Base-by-base conservation (phyloP, 2,888 invertebrate species). In the Xylophagus ater region DNA sequence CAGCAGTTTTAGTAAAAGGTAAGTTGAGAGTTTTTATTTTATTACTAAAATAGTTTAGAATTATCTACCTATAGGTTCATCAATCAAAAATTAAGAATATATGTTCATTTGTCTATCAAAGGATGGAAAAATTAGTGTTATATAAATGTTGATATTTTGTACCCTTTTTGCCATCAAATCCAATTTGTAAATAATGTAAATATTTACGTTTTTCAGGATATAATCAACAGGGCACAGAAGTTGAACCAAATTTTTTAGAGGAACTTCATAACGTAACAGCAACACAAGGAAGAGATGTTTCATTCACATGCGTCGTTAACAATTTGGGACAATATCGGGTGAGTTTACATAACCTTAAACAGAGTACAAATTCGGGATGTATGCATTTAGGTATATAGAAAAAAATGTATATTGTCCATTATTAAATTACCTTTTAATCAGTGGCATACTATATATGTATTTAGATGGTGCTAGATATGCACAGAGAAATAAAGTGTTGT, bases 241-340 rank as follows among this genome's bases (percentile, higher is more conserved):
- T 59, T 65, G 74, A 75, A 53, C 89, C 90, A 4, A 81, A 83
- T 62, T 90, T 90, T 66, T 72, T 88, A 53, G 81, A 81, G 50
- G 81, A 82, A 40, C 66, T 90, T 58, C 82, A 85, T 58, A 90
- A 90, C 65, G 78, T 84, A 59, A 89, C 88, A 28, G 84, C 87
- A 43, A 79, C 83, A 38, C 85, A 85, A 65, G 89, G 90, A 40
- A 72, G 89, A 37, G 88, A 90, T 62, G 80, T 88, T 41, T 80
- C 78, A 59, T 88, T 90, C 66, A 88, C 88, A 35, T 90, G 90
- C 60, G 81, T 87, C 52, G 89, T 90, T 58, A 87, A 88, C 67
- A 83, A 89, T 66, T 76, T 90, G 51, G 85, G 83, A 49, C 72
- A 78, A 57, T 88, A 86, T 66, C 81, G 85, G 77, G 90, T 89